These are phyloP conservation scores for Neolamprologus tretocephalus DNA, from an alignment of 2,113 vertebrate species.

Conservation along the genomic window DNA sequence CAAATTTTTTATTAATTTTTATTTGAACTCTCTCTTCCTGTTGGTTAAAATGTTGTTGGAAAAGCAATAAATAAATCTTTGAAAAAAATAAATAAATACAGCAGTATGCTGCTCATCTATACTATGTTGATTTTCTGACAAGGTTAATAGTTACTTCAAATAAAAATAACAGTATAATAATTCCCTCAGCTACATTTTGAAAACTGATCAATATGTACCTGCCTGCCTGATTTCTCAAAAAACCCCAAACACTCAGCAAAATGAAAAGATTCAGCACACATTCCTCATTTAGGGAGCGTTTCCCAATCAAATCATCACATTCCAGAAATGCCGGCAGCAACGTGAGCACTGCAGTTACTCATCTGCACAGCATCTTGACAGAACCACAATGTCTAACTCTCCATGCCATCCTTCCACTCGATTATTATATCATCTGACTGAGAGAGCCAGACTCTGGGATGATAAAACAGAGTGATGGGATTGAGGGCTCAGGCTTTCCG, in stretches of 20 bases:
- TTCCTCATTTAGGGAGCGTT: neutral
- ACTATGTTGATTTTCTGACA: neutral
- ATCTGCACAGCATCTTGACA: neutral
- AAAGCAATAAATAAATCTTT: no score
- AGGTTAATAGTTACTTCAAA: neutral
- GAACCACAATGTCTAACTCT: neutral
- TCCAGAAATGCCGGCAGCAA: neutral
- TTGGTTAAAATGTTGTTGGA: no score
- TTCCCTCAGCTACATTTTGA: neutral
- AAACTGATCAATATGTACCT: neutral
- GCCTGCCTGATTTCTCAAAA: neutral
- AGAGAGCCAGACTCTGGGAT: neutral
- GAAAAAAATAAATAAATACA: neutral
- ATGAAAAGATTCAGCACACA: neutral
- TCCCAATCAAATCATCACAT: neutral
- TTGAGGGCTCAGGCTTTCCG: neutral
- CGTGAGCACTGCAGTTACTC: neutral
- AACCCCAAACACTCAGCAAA: fast-evolving
- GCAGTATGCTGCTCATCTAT: neutral
- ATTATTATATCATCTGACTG: conserved; percentile 2
- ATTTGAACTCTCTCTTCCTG: no score
- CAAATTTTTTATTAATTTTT: no score
- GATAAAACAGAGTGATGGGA: neutral
- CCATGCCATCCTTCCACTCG: neutral
- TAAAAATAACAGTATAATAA: neutral